Evolutionary conservation across 2,797 vertebrate species (phyloP).

Genomic region (Silurus aristotelis): DNA sequence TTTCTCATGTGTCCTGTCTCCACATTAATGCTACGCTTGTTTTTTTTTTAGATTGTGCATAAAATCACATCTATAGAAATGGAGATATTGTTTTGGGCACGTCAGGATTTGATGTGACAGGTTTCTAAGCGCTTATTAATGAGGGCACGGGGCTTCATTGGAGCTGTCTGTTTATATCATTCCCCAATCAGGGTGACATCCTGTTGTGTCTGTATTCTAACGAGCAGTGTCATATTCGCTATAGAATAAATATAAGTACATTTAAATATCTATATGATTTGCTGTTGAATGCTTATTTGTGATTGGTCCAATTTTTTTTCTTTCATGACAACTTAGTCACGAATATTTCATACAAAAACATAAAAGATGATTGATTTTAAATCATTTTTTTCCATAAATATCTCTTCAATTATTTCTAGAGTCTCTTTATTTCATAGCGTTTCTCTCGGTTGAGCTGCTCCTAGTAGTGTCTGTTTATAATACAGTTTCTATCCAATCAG

Average conservation of each 20-base stretch:
- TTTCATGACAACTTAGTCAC: too few relatives aligned
- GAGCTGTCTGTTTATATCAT: conserved; percentile 75
- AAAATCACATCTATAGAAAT: neutral
- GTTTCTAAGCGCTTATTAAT: conserved; percentile 77
- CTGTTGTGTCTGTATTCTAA: conserved; percentile 1
- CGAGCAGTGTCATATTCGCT: neutral
- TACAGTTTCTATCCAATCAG: too few relatives aligned
- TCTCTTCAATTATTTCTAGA: too few relatives aligned
- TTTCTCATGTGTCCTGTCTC: neutral
- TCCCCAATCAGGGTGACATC: conserved; percentile 54
- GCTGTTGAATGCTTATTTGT: neutral
- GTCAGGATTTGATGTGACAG: conserved; percentile 58
- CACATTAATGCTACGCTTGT: neutral
- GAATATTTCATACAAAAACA: too few relatives aligned
- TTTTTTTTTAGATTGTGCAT: neutral
- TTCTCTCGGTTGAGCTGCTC: too few relatives aligned
- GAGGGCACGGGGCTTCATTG: conserved; percentile 69
- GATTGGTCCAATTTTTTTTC: neutral
- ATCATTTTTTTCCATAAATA: too few relatives aligned
- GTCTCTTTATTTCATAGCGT: too few relatives aligned
- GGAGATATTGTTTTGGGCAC: conserved; percentile 24
- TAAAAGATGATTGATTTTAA: too few relatives aligned
- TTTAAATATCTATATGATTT: neutral
- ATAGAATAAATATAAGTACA: neutral
- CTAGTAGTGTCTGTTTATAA: too few relatives aligned